phyloP scores from a whole-genome alignment of 2,113 vertebrate genomes.

The Colistium nudipinnis region DNA sequence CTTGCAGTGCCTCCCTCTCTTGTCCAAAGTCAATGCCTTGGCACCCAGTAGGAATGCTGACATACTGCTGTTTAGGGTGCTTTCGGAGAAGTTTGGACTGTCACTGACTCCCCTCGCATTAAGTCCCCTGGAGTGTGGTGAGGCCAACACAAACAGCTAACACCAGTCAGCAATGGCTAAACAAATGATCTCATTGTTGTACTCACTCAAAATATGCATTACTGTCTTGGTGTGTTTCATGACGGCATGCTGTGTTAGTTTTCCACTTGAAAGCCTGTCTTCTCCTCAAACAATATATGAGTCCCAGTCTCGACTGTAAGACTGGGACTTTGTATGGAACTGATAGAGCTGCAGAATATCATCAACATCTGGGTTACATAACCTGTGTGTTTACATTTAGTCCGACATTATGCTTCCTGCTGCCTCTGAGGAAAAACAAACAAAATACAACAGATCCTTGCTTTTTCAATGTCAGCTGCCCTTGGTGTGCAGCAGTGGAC shows the following conservation, averaged over 20 bases:
- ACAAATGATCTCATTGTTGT: slow-evolving; percentile 52
- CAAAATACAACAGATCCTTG: slow-evolving; percentile 17
- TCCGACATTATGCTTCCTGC: slow-evolving; percentile 38
- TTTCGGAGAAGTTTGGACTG: slow-evolving; percentile 37
- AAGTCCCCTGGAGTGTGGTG: slow-evolving; percentile 39
- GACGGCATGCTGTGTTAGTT: slow-evolving; percentile 30
- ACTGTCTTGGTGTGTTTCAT: slow-evolving; percentile 45
- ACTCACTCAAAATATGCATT: slow-evolving; percentile 33
- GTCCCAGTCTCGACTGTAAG: slow-evolving; percentile 54
- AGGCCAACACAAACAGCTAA: slow-evolving; percentile 43
- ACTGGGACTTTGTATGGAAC: slow-evolving; percentile 37
- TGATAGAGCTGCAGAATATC: slow-evolving; percentile 54
- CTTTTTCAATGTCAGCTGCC: slow-evolving; percentile 52
- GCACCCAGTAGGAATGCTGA: slow-evolving; percentile 70
- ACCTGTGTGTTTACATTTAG: slow-evolving; percentile 55
- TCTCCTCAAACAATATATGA: slow-evolving; percentile 48
- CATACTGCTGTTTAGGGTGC: slow-evolving; percentile 63
- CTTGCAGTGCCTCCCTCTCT: slow-evolving; percentile 69
- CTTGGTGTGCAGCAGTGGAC: slow-evolving; percentile 44
- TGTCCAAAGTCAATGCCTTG: slow-evolving; percentile 76
- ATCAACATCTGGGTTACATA: slow-evolving; percentile 57
- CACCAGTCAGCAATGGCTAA: slow-evolving; percentile 29
- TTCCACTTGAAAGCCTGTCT: slow-evolving; percentile 28
- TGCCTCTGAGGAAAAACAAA: slow-evolving; percentile 26
- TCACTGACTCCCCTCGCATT: slow-evolving; percentile 45